phyloP scores from a whole-genome alignment of 2,113 vertebrate species.

The Hyaena hyaena region DNA sequence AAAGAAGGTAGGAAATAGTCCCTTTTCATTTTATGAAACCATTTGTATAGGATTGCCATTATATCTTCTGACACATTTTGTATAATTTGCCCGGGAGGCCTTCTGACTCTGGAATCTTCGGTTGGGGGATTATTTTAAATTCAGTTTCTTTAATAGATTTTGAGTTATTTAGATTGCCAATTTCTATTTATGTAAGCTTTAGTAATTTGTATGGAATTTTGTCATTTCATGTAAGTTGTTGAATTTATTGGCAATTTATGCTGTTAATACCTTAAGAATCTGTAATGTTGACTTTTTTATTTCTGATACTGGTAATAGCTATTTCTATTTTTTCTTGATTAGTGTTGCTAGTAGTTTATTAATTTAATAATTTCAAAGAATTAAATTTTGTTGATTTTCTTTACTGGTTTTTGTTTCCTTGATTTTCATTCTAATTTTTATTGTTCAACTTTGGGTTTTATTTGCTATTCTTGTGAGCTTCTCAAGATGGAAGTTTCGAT shows the following conservation, averaged over 20 bases:
- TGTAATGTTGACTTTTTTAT: background rate
- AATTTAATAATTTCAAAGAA: background rate
- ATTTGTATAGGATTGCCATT: background rate
- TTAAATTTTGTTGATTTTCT: background rate
- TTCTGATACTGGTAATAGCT: background rate
- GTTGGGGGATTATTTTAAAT: background rate
- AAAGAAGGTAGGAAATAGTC: background rate
- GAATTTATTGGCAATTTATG: background rate
- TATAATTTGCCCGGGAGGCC: background rate
- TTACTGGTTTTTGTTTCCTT: background rate
- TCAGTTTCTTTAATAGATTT: background rate
- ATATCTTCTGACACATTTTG: background rate
- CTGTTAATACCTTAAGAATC: background rate
- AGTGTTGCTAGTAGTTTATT: background rate
- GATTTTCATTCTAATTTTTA: background rate
- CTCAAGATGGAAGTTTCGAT: background rate
- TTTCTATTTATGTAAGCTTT: background rate
- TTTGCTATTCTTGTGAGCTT: background rate
- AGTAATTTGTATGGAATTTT: background rate
- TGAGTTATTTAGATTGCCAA: background rate
- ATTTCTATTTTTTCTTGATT: background rate
- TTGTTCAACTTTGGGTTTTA: background rate
- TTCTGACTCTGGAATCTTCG: background rate
- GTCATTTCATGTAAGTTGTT: background rate
- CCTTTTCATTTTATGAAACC: background rate